Conservation (phyloP, 2,888 invertebrate genomes). For the Drosophila monieri region DNA sequence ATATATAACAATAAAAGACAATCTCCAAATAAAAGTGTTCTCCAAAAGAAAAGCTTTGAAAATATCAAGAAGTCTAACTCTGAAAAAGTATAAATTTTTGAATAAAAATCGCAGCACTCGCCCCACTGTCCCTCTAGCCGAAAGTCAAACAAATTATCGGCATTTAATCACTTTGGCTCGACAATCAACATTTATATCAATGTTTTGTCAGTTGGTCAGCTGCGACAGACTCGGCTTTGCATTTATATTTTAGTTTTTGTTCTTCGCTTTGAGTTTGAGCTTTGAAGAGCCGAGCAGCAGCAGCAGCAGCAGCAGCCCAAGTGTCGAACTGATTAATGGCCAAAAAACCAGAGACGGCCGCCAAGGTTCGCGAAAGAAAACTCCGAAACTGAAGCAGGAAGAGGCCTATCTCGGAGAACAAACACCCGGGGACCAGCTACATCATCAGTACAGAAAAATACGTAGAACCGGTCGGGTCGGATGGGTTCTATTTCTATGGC, state of each 20-base stretch:
- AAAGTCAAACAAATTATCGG: slow-evolving; percentile 71
- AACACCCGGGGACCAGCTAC: slow-evolving; percentile 9
- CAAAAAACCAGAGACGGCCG: background rate
- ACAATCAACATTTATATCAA: slow-evolving; percentile 44
- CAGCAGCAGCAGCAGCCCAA: slow-evolving; percentile 14
- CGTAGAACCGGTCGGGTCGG: slow-evolving; percentile 18
- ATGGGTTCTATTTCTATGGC: slow-evolving; percentile 42
- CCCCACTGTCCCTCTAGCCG: slow-evolving; percentile 41
- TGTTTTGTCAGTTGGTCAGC: slow-evolving; percentile 40
- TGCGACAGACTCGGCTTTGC: background rate
- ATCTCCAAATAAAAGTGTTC: too few relatives aligned
- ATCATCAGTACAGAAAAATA: slow-evolving; percentile 58
- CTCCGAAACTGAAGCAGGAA: slow-evolving; percentile 24
- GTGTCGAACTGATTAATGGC: slow-evolving; percentile 39
- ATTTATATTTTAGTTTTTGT: background rate
- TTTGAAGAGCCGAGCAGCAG: slow-evolving; percentile 14
- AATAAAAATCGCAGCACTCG: background rate
- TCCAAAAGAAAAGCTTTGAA: too few relatives aligned
- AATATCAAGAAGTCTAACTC: too few relatives aligned
- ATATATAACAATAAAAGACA: too few relatives aligned
- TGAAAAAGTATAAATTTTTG: background rate
- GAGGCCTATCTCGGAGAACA: background rate
- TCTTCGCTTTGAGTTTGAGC: background rate
- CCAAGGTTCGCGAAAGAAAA: slow-evolving; percentile 17
- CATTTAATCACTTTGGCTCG: slow-evolving; percentile 53